Evolutionary conservation across 2,888 invertebrate species (phyloP).

Genomic region (Drosophila peninsularis): DNA sequence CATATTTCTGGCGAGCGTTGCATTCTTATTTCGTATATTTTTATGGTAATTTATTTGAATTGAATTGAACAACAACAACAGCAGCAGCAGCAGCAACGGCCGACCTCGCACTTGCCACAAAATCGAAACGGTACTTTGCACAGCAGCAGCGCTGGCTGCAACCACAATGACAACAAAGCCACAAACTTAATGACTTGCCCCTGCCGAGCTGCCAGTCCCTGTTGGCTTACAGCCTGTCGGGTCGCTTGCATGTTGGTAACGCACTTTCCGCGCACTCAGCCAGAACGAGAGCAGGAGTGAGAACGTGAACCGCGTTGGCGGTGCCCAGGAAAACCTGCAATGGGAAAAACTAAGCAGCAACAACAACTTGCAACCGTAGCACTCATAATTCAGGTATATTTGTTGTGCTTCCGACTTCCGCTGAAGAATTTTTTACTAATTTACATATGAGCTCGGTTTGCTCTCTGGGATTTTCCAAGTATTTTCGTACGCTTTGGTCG

Average conservation of each 20-base stretch:
- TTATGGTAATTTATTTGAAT: slow-evolving; percentile 77
- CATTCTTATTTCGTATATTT: slow-evolving; percentile 65
- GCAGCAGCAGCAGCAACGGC: slow-evolving; percentile 10
- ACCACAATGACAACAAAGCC: slow-evolving; percentile 45
- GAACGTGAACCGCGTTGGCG: slow-evolving; percentile 26
- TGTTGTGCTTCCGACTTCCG: slow-evolving; percentile 71
- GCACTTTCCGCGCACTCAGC: slow-evolving; percentile 71
- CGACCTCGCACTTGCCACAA: slow-evolving; percentile 53
- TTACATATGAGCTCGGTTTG: slow-evolving; percentile 45
- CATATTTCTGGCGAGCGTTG: slow-evolving; percentile 62
- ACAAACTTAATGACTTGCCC: slow-evolving; percentile 63
- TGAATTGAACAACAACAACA: slow-evolving; percentile 34
- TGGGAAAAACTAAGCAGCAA: slow-evolving; percentile 19
- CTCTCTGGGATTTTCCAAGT: slow-evolving; percentile 14
- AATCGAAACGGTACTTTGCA: slow-evolving; percentile 63
- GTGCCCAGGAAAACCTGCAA: slow-evolving; percentile 29
- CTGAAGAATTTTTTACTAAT: slow-evolving; percentile 56
- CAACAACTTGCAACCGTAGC: slow-evolving; percentile 9
- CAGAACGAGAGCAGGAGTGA: slow-evolving; percentile 54
- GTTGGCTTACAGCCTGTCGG: slow-evolving; percentile 38
- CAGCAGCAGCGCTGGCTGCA: slow-evolving; percentile 26
- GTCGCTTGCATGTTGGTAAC: slow-evolving; percentile 57
- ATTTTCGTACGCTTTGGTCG: background rate
- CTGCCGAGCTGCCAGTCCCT: slow-evolving; percentile 27
- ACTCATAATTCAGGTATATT: slow-evolving; percentile 71